phyloP scores from a whole-genome alignment of 2,113 vertebrate species.

The Cervus canadensis region DNA sequence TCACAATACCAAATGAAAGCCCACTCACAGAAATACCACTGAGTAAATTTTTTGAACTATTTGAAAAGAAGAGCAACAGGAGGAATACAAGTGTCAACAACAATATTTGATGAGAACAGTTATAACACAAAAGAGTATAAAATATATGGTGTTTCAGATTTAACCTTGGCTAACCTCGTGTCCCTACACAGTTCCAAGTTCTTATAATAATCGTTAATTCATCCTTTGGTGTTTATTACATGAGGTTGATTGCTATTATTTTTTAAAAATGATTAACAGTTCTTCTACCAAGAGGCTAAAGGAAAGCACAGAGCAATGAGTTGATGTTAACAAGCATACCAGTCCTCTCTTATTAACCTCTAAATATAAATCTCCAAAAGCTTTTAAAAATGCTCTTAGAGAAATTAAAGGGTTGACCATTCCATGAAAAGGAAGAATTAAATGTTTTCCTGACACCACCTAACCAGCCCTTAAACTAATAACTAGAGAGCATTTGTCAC shows the following conservation, averaged over 20 bases:
- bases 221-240: constrained; percentile 39
- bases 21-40: background rate
- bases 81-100: background rate
- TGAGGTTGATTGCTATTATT: constrained; percentile 36
- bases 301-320: constrained; percentile 52
- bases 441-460: background rate
- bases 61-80: background rate
- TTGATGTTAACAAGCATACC: constrained; percentile 6
- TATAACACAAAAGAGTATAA: background rate
- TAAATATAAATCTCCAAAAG: constrained; percentile 30
- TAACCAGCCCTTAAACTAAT: background rate
- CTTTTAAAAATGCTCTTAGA: constrained; percentile 35
- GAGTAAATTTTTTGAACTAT: background rate
- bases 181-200: constrained; percentile 31
- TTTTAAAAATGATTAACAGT: constrained; percentile 25
- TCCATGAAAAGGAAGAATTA: background rate
- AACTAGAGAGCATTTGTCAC: background rate
- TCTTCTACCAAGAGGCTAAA: constrained; percentile 57
- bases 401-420: constrained; percentile 7
- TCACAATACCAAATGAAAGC: background rate
- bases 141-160: background rate
- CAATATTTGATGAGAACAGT: background rate
- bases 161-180: constrained; percentile 9
- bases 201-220: constrained; percentile 45
- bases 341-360: constrained; percentile 27